These are phyloP conservation scores for Seriola dumerili DNA, from an alignment of 2,113 vertebrate genomes.

Conservation along the genomic window DNA sequence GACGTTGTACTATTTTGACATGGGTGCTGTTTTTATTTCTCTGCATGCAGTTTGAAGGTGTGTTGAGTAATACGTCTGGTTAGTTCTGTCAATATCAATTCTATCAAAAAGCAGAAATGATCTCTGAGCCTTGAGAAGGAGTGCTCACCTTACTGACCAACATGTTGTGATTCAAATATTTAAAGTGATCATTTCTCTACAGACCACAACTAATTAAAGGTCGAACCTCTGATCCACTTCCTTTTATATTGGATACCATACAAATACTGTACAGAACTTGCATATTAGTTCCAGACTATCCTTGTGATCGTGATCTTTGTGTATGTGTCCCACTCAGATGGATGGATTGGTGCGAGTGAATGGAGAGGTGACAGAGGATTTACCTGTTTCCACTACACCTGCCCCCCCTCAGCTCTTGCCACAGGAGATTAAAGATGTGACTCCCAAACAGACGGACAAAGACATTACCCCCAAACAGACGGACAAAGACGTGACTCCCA, in stretches of 20 bases:
- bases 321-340: constrained; percentile 80
- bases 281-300: not conserved
- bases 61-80: not conserved
- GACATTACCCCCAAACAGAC: not conserved
- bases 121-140: not conserved
- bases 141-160: not conserved
- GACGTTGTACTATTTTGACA: not conserved
- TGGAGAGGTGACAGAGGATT: constrained; percentile 80
- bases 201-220: not conserved
- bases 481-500: too few species aligned
- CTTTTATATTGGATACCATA: not conserved
- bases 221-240: not conserved
- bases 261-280: not conserved
- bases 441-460: constrained; percentile 24
- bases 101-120: not conserved
- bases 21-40: not conserved
- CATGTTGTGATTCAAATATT: not conserved
- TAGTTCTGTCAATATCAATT: not conserved
- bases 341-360: constrained; percentile 91
- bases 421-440: constrained; percentile 30
- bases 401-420: constrained; percentile 35
- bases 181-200: not conserved
- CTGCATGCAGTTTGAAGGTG: not conserved
- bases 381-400: constrained; percentile 26
- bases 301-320: not conserved